These are phyloP conservation scores for Sminthurides aquaticus DNA, from an alignment of 2,888 invertebrate species.

Conservation along the genomic window DNA sequence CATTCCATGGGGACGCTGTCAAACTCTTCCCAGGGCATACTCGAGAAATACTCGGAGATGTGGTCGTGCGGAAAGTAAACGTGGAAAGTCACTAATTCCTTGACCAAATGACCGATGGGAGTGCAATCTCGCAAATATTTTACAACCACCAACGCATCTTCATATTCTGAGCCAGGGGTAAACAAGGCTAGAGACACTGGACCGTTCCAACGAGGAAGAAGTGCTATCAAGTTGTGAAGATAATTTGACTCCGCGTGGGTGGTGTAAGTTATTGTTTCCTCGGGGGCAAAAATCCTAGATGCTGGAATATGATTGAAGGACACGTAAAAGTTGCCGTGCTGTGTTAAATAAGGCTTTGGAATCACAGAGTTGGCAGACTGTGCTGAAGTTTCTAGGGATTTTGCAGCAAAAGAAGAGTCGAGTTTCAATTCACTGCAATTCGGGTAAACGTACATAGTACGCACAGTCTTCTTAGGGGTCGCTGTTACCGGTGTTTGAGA, in stretches of 20 bases:
- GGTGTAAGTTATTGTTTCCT: conserved; percentile 80
- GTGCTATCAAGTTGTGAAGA: conserved; percentile 76
- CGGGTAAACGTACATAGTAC: neutral
- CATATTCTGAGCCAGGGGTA: conserved; percentile 76
- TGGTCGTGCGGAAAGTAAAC: conserved; percentile 58
- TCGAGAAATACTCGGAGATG: neutral
- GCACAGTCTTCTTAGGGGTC: too few relatives aligned
- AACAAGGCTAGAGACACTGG: conserved; percentile 81
- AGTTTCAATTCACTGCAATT: too few relatives aligned
- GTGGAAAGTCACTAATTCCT: conserved; percentile 78
- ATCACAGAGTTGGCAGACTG: too few relatives aligned
- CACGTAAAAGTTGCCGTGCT: conserved; percentile 75
- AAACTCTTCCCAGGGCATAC: neutral
- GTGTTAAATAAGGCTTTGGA: neutral
- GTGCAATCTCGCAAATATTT: conserved; percentile 71
- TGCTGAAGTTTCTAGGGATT: too few relatives aligned
- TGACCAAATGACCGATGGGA: conserved; percentile 57
- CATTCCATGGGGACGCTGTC: neutral
- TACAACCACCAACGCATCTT: conserved; percentile 68
- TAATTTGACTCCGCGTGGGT: conserved; percentile 91
- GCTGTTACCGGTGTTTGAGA: too few relatives aligned
- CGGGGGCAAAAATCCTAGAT: conserved; percentile 60
- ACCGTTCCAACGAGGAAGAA: conserved; percentile 78
- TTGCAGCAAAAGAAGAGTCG: neutral
- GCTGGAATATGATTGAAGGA: conserved; percentile 76